A percentile compares a stretch with the other conserved stretches of the same genome.
These are phyloP conservation scores for Melitaea cinxia DNA, from an alignment of 1,140 invertebrate species.

Conservation along the genomic window DNA sequence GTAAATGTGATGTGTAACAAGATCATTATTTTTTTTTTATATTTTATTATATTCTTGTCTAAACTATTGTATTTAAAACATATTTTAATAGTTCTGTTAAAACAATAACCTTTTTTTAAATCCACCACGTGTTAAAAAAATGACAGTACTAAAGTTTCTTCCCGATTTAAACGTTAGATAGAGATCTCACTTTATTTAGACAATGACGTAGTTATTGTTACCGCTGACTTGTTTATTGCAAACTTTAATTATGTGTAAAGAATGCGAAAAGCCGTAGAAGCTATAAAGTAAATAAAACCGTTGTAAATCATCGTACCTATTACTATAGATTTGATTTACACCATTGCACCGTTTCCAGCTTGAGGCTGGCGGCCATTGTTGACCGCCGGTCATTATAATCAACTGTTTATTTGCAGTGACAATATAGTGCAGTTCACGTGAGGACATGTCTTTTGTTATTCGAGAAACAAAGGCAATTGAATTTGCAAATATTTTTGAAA, in stretches of 20 bases:
- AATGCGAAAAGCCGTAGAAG: not conserved
- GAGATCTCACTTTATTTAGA: too few species aligned
- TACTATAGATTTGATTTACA: constrained; percentile 60
- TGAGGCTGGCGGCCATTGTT: constrained; percentile 48
- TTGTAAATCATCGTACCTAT: constrained; percentile 53
- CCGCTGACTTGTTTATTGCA: not conserved
- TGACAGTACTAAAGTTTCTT: too few species aligned
- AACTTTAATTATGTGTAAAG: constrained; percentile 1
- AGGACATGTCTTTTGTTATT: constrained; percentile 9
- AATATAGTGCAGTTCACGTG: constrained; percentile 21
- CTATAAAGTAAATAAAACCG: constrained; percentile 19
- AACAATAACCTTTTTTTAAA: too few species aligned
- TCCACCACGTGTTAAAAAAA: too few species aligned
- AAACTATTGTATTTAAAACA: too few species aligned
- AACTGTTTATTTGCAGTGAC: constrained; percentile 43
- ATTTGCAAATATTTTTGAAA: too few species aligned
- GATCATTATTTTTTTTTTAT: too few species aligned
- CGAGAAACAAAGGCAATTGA: not conserved
- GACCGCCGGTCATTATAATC: constrained; percentile 62
- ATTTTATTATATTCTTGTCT: too few species aligned
- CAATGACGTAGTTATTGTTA: too few species aligned
- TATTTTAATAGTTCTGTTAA: too few species aligned
- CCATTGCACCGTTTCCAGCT: constrained; percentile 50
- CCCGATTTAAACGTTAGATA: too few species aligned
- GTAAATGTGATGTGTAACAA: too few species aligned